Evolutionary conservation across 2,888 invertebrate species (phyloP), one percentile per base, ranked within the genome.

Genomic region (Dryobotodes eremita): DNA sequence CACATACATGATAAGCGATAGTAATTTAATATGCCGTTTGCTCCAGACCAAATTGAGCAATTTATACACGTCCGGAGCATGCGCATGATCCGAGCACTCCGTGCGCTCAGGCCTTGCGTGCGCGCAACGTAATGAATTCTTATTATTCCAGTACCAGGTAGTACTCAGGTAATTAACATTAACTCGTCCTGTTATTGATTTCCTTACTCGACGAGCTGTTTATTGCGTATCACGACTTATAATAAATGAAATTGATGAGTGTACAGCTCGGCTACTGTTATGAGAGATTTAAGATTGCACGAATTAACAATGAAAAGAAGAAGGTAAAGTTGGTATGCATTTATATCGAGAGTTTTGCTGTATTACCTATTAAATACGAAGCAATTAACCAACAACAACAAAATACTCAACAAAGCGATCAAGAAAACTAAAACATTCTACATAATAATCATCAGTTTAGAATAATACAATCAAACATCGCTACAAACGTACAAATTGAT

Each of bases 1-100:
- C 75, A 85, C 83, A 91, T 92, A 93, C 91, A 91, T 88, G 89
- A 90, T 92, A 92, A 89, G 91, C 91, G 88, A 92, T 94, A 93
- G 94, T 96, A 94, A 96, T 95, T 96, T 94, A 94, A 95, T 94
- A 94, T 93, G 93, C 94, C 93, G 93, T 95, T 95, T 94, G 94
- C 93, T 93, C 88, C 86, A 86, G 89, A 92, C 93, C 89, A 94
- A 95, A 96, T 96, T 96, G 95, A 96, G 95, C 95, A 96, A 96
- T 96, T 95, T 96, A 95, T 90, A 83, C 91, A 93, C 89, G 93
- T 93, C 93, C 89, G 87, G 91, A 89, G 88, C 86, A 86, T 89
- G 91, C 90, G 91, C 92, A 91, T 90, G 86, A 87, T 86, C 87
- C 80, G 70, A 65, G 75, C 68, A 20, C 62, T 72, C 68, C 57